Evolutionary conservation across 2,113 vertebrate species (phyloP).

Genomic region (Bathybates hornii): DNA sequence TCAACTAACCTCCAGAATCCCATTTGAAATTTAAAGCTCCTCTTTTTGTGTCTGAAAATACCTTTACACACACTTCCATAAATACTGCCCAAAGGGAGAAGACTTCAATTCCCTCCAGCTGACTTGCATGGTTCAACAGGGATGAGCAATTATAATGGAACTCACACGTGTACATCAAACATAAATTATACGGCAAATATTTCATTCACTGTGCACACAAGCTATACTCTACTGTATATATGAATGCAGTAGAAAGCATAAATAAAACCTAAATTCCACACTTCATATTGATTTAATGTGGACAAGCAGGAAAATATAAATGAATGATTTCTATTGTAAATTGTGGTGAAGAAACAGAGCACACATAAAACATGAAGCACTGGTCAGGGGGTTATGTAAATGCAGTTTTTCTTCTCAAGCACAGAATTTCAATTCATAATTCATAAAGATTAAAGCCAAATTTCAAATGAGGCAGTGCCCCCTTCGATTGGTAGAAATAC

Average conservation of each 20-base stretch:
- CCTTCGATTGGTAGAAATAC: slow-evolving; percentile 46
- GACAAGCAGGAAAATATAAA: slow-evolving; percentile 25
- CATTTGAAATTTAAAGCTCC: slow-evolving; percentile 69
- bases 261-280: neutral
- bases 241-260: neutral
- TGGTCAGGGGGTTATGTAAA: slow-evolving; percentile 66
- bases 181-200: neutral
- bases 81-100: slow-evolving; percentile 39
- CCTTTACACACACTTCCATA: slow-evolving; percentile 55
- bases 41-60: slow-evolving; percentile 64
- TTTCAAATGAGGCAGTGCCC: slow-evolving; percentile 45
- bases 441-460: slow-evolving; percentile 69
- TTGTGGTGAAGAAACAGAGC: neutral
- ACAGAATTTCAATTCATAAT: slow-evolving; percentile 66
- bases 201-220: neutral
- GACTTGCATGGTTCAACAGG: slow-evolving; percentile 31
- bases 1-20: slow-evolving; percentile 44
- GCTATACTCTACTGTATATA: neutral
- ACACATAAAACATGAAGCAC: slow-evolving; percentile 59
- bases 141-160: slow-evolving; percentile 24
- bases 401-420: slow-evolving; percentile 19
- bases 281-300: slow-evolving; percentile 11
- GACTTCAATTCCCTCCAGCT: slow-evolving; percentile 1
- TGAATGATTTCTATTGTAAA: slow-evolving; percentile 39
- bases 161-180: slow-evolving; percentile 20